A percentile compares a stretch with the other conserved stretches of the same genome.
Evolutionary conservation across 2,113 vertebrate genomes (phyloP).

Genomic region (Halcyon malimbica): DNA sequence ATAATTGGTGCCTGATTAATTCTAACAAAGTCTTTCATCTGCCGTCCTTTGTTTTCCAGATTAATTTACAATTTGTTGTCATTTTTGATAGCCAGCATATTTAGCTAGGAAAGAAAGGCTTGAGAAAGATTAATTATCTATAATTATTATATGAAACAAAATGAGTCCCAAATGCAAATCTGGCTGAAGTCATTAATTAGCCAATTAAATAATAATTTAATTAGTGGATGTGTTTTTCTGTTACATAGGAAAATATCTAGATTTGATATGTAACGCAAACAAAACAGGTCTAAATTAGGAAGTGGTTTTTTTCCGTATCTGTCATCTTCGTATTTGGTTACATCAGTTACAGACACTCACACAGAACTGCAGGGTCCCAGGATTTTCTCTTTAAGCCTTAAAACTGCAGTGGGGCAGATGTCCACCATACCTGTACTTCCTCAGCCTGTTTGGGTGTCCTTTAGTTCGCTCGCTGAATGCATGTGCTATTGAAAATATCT

Average conservation of each 20-base stretch:
- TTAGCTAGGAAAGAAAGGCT: constrained; percentile 78
- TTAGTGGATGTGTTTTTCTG: constrained; percentile 84
- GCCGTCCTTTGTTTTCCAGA: constrained; percentile 88
- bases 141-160: constrained; percentile 88
- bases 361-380: not conserved
- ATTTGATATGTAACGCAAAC: constrained; percentile 48
- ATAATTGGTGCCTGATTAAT: constrained; percentile 93
- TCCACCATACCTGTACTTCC: not conserved
- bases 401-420: not conserved
- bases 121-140: constrained; percentile 93
- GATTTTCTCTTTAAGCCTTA: constrained; percentile 10
- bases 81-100: constrained; percentile 81
- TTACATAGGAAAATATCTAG: constrained; percentile 67
- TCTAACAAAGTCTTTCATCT: constrained; percentile 93
- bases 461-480: not conserved
- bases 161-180: constrained; percentile 89
- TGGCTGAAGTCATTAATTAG: constrained; percentile 89
- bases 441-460: not conserved
- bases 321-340: constrained; percentile 7
- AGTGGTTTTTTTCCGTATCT: not conserved
- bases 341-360: not conserved
- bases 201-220: constrained; percentile 96
- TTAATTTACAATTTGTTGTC: constrained; percentile 94
- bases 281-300: constrained; percentile 10
- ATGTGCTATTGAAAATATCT: rapidly evolving